Base-by-base conservation (phyloP, 2,113 vertebrate species). In the Athene cunicularia region DNA sequence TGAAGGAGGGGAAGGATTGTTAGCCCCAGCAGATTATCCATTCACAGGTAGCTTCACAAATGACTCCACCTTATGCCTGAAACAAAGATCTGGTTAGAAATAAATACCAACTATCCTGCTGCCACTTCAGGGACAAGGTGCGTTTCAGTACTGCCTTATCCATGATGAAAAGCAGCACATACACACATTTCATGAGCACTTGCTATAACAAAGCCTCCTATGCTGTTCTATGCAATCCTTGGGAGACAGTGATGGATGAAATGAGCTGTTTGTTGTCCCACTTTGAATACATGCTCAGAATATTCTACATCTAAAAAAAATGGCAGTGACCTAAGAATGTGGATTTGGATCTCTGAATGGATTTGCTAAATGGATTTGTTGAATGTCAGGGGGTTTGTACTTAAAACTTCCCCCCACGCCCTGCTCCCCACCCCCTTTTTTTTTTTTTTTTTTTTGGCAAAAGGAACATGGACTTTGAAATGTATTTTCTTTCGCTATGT, bases 371-470 rank as follows among this genome's bases (percentile, higher is more conserved):
- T 55, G 11, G 20, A 60, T 85, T 79, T 90, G 70, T 55, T 50
- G n/a, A 80, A 43, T 21, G 33, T 45, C 27, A 8, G 39, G 7
- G 10, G 9, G 3, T 2, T 52, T 75, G 21, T 56, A 68, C 7
- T 58, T 70, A 17, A 9, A 75, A 30, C 8, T 63, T 6, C 6
- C 14, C 45, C 19, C 45, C 20, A 21, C 2, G 20, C 4, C 16
- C 14, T 37, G 37, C 37, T 37, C 37, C 37, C 37, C 43, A 4
- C 2, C 11, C 3, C 1, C 3, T 4, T 11, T 43, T 32, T 11
- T 60, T 32, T 73, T 45, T 83, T n/a, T 19, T 3, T 37, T 37
- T 37, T 37, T 37, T 37, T 37, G 37, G 37, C 2, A 6, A 64
- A 60, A 85, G 13, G 9, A 75, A 52, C 53, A 45, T 20, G 5